phyloP scores from a whole-genome alignment of 2,797 vertebrate genomes.

The Sciurus vulgaris region DNA sequence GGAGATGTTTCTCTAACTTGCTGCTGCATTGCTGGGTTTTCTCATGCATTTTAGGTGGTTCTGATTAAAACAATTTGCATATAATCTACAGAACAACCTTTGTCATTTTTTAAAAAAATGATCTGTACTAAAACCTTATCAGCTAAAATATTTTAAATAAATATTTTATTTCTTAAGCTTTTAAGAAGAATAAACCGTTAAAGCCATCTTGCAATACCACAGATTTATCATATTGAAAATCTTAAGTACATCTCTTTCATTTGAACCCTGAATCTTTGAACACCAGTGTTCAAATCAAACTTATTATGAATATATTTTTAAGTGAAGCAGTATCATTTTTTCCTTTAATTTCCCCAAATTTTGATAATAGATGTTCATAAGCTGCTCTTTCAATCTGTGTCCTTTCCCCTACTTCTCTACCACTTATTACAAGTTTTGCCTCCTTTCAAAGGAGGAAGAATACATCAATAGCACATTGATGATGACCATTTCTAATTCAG shows the following conservation, averaged over 20 bases:
- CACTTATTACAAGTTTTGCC: not conserved
- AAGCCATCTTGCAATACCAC: not conserved
- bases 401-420: not conserved
- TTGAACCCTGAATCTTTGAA: not conserved
- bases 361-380: not conserved
- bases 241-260: not conserved
- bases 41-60: not conserved
- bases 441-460: constrained; percentile 56
- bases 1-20: not conserved
- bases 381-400: not conserved
- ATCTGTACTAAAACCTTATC: not conserved
- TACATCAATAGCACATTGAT: not conserved
- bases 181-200: not conserved
- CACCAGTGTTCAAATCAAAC: not conserved
- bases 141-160: not conserved
- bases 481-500: constrained; percentile 72
- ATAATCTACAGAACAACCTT: not conserved
- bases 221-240: not conserved
- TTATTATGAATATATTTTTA: not conserved
- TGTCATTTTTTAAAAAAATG: not conserved
- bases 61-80: not conserved
- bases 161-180: not conserved
- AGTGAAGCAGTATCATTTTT: not conserved
- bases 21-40: not conserved
- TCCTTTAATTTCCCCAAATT: not conserved